Base-by-base conservation (phyloP, 2,113 vertebrate genomes). In the Oreochromis aureus region DNA sequence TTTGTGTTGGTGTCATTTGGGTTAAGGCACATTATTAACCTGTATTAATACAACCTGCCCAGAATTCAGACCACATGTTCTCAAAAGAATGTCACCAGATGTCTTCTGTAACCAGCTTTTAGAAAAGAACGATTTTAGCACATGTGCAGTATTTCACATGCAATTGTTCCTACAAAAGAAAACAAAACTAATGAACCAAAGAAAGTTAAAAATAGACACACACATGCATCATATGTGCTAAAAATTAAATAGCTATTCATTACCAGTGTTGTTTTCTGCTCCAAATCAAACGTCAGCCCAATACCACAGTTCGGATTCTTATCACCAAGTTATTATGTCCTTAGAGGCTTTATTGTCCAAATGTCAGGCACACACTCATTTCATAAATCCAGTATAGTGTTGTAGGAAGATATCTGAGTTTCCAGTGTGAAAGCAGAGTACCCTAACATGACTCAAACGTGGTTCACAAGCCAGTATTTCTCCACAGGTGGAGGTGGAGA, bases 71-170 rank as follows among this genome's bases (percentile, higher is more conserved):
- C 30, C 58, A 39, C 61, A 36, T 19, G 59, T 36, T 11, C 30
- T 34, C 59, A 19, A 63, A 63, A 63, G 0, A 36, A 1, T n/a
- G 0, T 19, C 16, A 36, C 59, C 2, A 0, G 36, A 63, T 0
- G 59, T 63, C 10, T 63, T 11, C 59, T 12, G 5, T 19, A 63
- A 63, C 32, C 59, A 63, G 0, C 9, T 36, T 36, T 63, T 36
- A 12, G 59, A 36, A 63, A 63, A 63, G 9, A 27, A 15, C 4
- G 1, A 36, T 7, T 19, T 36, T 36, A 19, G 30, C 16, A 0
- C 59, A 61, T 61, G 19, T 69, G 19, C 19, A 39, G 32, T 13
- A 69, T 39, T 69, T 69, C 34, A 39, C 34, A 39, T 7, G 10
- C 34, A 69, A 0, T 39, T 39, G 7, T 0, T 69, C 61, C 61